A percentile compares a stretch with the other conserved stretches of the same genome.
phyloP scores from a whole-genome alignment of 2,888 invertebrate species.

The Mamestra brassicae region DNA sequence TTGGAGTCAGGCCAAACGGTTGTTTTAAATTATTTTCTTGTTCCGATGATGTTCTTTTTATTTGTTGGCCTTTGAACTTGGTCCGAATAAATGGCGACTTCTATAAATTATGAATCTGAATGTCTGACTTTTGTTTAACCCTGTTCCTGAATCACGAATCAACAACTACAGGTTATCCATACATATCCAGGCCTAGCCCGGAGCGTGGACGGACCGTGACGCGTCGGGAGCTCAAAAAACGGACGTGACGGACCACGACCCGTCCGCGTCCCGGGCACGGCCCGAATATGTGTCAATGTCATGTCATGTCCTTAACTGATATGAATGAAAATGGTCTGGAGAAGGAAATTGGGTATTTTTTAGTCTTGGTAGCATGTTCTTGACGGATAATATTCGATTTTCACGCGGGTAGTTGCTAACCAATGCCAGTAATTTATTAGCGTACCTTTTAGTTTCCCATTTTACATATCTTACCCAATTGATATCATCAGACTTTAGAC shows the following conservation, averaged over 20 bases:
- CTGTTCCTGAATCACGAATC: not conserved
- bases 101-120: not conserved
- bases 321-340: no score
- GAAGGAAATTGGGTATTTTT: not conserved
- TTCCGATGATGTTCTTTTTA: not conserved
- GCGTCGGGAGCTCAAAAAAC: no score
- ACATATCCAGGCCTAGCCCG: no score
- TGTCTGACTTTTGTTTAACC: not conserved
- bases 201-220: no score
- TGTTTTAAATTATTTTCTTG: slow-evolving; percentile 29
- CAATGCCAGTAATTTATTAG: not conserved
- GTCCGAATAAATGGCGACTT: not conserved
- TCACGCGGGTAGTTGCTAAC: not conserved
- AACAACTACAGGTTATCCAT: no score
- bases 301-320: no score
- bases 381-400: not conserved
- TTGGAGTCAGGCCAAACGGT: slow-evolving; percentile 54
- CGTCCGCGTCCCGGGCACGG: no score
- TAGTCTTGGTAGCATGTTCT: not conserved
- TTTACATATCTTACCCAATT: not conserved
- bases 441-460: not conserved
- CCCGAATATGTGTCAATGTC: no score
- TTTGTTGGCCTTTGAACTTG: slow-evolving; percentile 2
- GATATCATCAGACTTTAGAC: not conserved
- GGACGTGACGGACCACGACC: no score